Evolutionary conservation across 2,113 vertebrate species (phyloP).

Genomic region (Phaetusa simplex): DNA sequence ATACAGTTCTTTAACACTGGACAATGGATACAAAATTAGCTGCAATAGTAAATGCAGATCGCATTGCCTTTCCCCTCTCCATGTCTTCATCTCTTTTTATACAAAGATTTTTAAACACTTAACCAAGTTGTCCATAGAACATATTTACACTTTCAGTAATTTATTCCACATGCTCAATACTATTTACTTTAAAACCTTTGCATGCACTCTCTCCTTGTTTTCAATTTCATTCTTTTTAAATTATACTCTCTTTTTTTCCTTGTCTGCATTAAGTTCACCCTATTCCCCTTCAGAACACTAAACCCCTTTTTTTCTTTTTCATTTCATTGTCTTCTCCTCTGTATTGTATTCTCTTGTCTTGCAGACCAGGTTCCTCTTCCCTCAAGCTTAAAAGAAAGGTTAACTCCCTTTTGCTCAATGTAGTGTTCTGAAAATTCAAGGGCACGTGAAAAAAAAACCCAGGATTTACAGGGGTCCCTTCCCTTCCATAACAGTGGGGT

Average conservation of each 20-base stretch:
- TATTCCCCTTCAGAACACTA: background rate
- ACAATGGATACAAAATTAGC: background rate
- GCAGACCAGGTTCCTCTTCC: background rate
- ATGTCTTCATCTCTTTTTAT: background rate
- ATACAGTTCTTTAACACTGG: background rate
- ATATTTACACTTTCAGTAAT: background rate
- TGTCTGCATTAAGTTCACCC: background rate
- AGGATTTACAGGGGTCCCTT: background rate
- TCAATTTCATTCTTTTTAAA: background rate
- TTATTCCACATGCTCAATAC: background rate
- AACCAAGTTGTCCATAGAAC: background rate
- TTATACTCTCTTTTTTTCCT: background rate
- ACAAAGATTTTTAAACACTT: background rate
- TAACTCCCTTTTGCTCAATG: background rate
- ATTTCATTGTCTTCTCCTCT: background rate
- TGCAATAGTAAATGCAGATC: background rate
- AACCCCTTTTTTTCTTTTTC: background rate
- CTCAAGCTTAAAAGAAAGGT: background rate
- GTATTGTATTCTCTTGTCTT: background rate
- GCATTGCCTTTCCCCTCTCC: background rate
- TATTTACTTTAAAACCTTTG: background rate
- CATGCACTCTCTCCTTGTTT: background rate
- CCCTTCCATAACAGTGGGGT: background rate
- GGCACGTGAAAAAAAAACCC: background rate
- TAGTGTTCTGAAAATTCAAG: background rate